Percentiles rank a stretch among this genome's conserved stretches.
Conservation (phyloP, 2,113 vertebrate genomes). For the Psophia crepitans region DNA sequence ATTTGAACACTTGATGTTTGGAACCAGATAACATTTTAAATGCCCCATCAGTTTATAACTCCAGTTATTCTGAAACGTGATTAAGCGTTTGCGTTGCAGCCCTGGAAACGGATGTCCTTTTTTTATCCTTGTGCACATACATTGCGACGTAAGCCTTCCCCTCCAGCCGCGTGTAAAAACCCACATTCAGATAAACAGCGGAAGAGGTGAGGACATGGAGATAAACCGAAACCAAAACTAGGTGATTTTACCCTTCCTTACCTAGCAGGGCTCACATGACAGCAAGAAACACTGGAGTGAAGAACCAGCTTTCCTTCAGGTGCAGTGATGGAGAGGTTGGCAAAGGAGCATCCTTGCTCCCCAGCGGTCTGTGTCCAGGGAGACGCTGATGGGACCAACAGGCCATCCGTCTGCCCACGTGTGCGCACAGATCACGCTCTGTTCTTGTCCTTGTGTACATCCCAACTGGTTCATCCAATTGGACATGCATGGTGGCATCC, state of each 20-base stretch:
- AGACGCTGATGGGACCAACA: too few relatives aligned
- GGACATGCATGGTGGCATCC: neutral
- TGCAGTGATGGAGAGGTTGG: fast-evolving
- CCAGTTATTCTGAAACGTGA: neutral
- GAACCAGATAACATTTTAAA: slow-evolving; percentile 14
- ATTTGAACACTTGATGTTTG: neutral
- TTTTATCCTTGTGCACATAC: neutral
- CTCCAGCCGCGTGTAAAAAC: neutral
- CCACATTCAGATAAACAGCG: neutral
- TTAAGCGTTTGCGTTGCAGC: neutral
- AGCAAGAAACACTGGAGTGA: neutral
- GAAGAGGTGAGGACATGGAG: neutral
- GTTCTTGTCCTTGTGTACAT: neutral
- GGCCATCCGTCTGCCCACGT: neutral
- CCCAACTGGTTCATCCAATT: neutral
- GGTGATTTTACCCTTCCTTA: neutral
- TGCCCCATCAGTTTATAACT: slow-evolving; percentile 6
- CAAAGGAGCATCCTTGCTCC: neutral
- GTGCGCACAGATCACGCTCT: fast-evolving
- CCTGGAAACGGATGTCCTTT: neutral
- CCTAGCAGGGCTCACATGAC: neutral
- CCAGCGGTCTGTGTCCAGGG: neutral
- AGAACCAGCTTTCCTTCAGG: neutral
- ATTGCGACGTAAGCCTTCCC: neutral
- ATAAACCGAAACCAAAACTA: neutral